Conservation (phyloP, 2,888 invertebrate genomes). For the Zootermopsis nevadensis region DNA sequence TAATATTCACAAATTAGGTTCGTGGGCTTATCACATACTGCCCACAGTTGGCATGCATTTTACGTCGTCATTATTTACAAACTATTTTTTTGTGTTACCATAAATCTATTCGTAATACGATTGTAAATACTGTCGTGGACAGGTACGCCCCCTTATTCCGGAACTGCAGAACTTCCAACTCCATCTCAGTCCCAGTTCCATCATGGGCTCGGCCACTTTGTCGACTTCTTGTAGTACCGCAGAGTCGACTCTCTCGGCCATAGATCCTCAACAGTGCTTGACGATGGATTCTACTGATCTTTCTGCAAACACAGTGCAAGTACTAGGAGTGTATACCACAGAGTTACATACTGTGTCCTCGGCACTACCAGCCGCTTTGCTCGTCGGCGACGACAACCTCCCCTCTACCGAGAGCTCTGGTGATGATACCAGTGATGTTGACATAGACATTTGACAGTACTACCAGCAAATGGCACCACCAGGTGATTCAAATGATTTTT, state of each 20-base stretch:
- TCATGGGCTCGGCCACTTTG: constrained; percentile 11
- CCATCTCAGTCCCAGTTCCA: constrained; percentile 57
- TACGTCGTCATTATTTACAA: no score
- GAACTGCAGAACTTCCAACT: constrained; percentile 73
- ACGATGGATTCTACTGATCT: constrained; percentile 44
- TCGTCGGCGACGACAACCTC: constrained; percentile 63
- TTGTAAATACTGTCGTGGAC: constrained; percentile 43
- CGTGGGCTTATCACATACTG: no score
- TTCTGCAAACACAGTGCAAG: constrained; percentile 59
- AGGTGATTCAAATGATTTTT: not conserved
- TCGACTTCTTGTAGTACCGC: constrained; percentile 9
- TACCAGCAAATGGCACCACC: constrained; percentile 12
- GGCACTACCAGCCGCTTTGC: constrained; percentile 62
- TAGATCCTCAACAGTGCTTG: constrained; percentile 41
- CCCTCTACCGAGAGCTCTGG: constrained; percentile 63
- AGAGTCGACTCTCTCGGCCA: constrained; percentile 17
- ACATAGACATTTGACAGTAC: constrained; percentile 60
- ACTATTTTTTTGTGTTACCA: no score
- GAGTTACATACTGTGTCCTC: constrained; percentile 63
- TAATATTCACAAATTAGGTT: no score
- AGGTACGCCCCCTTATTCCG: constrained; percentile 76
- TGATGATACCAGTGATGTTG: constrained; percentile 62
- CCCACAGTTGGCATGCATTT: no score
- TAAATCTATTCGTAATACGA: not conserved
- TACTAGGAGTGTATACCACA: constrained; percentile 63